A percentile compares a stretch with the other conserved stretches of the same genome.
These are phyloP conservation scores for Gasterosteus nipponicus DNA, from an alignment of 2,113 vertebrate species.

Conservation along the genomic window DNA sequence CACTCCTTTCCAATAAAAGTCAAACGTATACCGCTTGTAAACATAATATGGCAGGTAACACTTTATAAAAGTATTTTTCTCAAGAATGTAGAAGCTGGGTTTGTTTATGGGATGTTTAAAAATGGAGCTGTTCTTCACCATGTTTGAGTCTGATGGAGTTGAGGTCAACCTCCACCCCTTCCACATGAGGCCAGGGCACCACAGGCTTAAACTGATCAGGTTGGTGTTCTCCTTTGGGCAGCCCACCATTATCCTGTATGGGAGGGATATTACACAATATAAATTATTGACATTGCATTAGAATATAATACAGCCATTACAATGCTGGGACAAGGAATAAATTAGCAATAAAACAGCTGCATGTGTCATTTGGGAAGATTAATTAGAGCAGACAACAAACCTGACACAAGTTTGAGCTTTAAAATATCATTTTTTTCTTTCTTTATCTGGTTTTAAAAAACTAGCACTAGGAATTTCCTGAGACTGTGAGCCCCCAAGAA, in stretches of 20 bases:
- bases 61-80: background rate
- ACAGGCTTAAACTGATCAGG: slow-evolving; percentile 90
- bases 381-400: background rate
- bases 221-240: slow-evolving; percentile 76
- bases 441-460: background rate
- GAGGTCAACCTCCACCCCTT: slow-evolving; percentile 97
- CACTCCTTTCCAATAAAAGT: background rate
- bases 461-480: no score
- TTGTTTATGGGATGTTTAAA: background rate
- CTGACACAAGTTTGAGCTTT: background rate
- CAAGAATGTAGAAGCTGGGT: background rate
- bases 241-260: slow-evolving; percentile 80
- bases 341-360: background rate
- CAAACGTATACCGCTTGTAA: background rate
- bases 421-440: background rate
- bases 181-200: slow-evolving; percentile 97
- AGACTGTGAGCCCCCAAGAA: no score
- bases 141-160: slow-evolving; percentile 87
- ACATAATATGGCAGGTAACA: background rate
- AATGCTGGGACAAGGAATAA: background rate
- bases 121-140: slow-evolving; percentile 68
- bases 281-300: background rate
- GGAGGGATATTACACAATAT: background rate
- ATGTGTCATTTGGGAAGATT: background rate
- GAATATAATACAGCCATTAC: background rate